These are phyloP conservation scores for Actenoides hombroni DNA, from an alignment of 2,113 vertebrate species.

Conservation along the genomic window DNA sequence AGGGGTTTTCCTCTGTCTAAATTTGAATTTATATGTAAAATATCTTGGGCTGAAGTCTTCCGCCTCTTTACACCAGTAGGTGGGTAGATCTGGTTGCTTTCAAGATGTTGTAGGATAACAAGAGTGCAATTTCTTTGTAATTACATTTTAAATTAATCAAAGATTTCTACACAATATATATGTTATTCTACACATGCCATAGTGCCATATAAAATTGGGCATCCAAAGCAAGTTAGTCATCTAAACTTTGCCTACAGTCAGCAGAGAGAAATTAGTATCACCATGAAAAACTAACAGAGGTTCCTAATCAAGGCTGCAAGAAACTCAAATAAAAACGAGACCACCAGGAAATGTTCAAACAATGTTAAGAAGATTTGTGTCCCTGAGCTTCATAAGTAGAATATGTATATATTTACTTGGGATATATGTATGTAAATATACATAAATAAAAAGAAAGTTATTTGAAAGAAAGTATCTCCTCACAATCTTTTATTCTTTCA, in stretches of 20 bases:
- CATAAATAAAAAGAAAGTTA: neutral
- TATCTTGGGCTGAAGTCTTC: neutral
- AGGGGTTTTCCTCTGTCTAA: neutral
- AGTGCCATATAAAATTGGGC: neutral
- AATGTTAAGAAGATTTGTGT: neutral
- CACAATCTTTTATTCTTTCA: neutral
- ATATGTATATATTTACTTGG: neutral
- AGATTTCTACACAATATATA: neutral
- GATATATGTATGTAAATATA: neutral
- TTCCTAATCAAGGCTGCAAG: neutral
- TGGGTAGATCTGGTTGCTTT: neutral
- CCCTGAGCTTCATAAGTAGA: neutral
- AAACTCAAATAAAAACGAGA: neutral
- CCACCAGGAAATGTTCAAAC: neutral
- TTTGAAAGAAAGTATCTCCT: neutral
- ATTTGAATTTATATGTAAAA: slow-evolving; percentile 1
- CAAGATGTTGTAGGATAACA: neutral
- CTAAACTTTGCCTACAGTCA: neutral
- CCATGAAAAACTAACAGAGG: neutral
- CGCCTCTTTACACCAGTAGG: neutral
- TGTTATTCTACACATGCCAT: neutral
- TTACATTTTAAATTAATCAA: neutral
- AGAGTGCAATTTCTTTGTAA: neutral
- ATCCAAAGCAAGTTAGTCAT: neutral
- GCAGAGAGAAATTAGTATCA: neutral